phyloP scores from a whole-genome alignment of 2,113 vertebrate genomes.

The Dicaeum eximium region DNA sequence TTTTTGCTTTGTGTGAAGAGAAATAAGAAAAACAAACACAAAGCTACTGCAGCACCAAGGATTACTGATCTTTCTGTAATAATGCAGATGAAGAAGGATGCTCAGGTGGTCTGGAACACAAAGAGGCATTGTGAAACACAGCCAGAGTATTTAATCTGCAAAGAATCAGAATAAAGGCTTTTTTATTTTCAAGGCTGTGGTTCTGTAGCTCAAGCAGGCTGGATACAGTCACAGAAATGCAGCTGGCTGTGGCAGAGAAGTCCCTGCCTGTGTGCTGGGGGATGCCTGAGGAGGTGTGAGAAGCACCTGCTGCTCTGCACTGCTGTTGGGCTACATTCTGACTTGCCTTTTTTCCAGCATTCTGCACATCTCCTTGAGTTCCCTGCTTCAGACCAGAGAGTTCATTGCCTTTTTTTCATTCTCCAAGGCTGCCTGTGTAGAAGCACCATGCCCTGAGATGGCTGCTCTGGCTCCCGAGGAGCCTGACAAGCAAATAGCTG shows the following conservation, averaged over 20 bases:
- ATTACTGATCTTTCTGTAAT: neutral
- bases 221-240: neutral
- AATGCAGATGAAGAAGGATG: neutral
- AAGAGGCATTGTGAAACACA: neutral
- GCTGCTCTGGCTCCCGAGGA: neutral
- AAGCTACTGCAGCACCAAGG: neutral
- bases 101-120: neutral
- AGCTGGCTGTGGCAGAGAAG: neutral
- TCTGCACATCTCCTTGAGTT: fast-evolving
- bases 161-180: neutral
- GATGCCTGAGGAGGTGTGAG: fast-evolving
- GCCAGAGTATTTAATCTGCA: neutral
- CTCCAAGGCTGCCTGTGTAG: neutral
- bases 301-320: neutral
- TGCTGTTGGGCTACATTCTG: neutral
- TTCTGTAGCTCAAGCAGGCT: neutral
- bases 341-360: neutral
- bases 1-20: neutral
- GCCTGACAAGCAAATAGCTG: neutral
- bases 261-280: fast-evolving
- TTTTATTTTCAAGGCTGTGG: neutral
- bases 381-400: neutral
- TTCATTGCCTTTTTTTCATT: neutral
- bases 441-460: fast-evolving
- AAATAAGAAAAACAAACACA: neutral